Evolutionary conservation across 2,113 vertebrate genomes (phyloP), one percentile per base, ranked within the genome.

Genomic region (Procavia capensis): DNA sequence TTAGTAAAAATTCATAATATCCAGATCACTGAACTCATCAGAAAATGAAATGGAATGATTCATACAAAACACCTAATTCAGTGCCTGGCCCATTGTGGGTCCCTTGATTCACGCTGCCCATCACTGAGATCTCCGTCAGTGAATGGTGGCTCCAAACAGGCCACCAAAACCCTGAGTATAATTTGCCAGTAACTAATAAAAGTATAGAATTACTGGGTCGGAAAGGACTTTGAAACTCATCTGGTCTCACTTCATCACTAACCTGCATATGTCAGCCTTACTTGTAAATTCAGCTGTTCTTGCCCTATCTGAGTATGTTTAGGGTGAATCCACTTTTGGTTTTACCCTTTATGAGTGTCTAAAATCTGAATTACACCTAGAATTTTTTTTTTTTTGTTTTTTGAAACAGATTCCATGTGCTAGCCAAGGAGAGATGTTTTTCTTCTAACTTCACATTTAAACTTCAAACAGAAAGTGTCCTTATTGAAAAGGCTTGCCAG

Each of bases 381-480:
- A n/a, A 50, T 88, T 68, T 70, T 94, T 75, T 54, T 88, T 94
- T 88, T 88, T 25, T 75, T 82, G 75, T 50, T 94, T 27, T 22
- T 39, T 39, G 1, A 39, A 96, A 91, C 74, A 95, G 81, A 22
- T 54, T 76, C 57, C 91, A 96, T 82, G 70, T 92, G 91, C 54
- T 29, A 31, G 14, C 61, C 89, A 96, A 88, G 68, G 78, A 91
- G 47, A 93, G 66, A 95, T 95, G 80, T 82, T 96, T 97, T 94
- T 86, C 81, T 70, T 96, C 89, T 92, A 94, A 94, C 96, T 96
- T 96, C 82, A 94, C 68, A 85, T 93, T 83, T 59, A 64, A 87
- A 97, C 97, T 96, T 98, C 96, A 98, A 98, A 97, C 95, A 96
- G 96, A 96, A 81, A 84, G 29, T 76, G 45, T 94, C 88, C 88